phyloP scores from a whole-genome alignment of 2,113 vertebrate species.

The Capra hircus region DNA sequence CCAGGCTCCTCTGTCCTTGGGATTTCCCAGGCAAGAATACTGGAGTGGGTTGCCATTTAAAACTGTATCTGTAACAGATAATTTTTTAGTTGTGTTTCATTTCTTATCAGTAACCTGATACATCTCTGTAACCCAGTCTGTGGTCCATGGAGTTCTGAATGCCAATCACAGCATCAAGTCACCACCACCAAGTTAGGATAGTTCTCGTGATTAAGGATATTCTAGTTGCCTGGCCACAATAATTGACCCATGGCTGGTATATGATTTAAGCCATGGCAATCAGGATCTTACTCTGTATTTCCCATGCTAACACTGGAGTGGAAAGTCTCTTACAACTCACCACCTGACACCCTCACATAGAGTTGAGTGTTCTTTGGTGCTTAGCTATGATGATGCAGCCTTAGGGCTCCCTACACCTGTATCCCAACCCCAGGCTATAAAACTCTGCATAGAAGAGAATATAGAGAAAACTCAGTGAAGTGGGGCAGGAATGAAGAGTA shows the following conservation, averaged over 20 bases:
- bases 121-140: rapidly evolving
- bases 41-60: not conserved
- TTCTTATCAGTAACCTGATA: not conserved
- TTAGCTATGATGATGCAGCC: not conserved
- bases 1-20: not conserved
- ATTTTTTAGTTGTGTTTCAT: not conserved
- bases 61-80: not conserved
- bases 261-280: not conserved
- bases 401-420: rapidly evolving
- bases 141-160: too few relatives aligned
- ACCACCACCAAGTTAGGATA: not conserved
- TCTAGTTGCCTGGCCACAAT: not conserved
- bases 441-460: not conserved
- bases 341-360: not conserved
- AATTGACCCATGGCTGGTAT: too few relatives aligned
- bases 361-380: not conserved
- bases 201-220: not conserved
- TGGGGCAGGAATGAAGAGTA: not conserved
- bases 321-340: not conserved
- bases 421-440: not conserved
- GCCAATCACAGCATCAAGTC: not conserved
- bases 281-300: not conserved
- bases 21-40: not conserved
- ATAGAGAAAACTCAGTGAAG: too few relatives aligned
- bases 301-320: not conserved